A percentile compares a stretch with the other conserved stretches of the same genome.
Conservation (phyloP, 2,797 vertebrate genomes). For the Sebastes minor region DNA sequence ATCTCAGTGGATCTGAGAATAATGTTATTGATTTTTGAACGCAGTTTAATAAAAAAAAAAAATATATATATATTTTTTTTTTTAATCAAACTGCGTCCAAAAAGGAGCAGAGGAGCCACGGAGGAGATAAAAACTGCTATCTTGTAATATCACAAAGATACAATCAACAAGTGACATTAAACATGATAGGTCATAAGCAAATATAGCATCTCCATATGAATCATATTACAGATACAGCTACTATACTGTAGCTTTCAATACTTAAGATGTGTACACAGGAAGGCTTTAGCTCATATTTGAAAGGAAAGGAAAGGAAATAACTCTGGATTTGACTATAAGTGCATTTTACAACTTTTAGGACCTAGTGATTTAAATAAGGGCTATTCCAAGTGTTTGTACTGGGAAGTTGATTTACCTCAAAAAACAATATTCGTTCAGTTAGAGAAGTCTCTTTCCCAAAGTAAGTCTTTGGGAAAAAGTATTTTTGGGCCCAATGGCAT, state of each 20-base stretch:
- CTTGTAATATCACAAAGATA: neutral
- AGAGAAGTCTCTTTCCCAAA: too few relatives aligned
- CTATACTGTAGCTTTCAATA: neutral
- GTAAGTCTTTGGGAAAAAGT: too few relatives aligned
- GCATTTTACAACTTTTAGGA: too few relatives aligned
- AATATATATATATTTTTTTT: neutral
- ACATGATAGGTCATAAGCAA: neutral
- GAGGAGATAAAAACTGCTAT: neutral
- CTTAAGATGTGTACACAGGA: neutral
- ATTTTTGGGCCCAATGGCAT: too few relatives aligned
- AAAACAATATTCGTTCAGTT: too few relatives aligned
- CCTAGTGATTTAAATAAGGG: too few relatives aligned
- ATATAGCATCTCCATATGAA: neutral
- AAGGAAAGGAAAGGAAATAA: too few relatives aligned
- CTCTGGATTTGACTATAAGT: too few relatives aligned
- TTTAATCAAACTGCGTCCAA: constrained; percentile 21
- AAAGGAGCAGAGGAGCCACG: neutral
- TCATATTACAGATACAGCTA: neutral
- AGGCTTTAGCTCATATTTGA: neutral
- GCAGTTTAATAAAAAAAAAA: too few relatives aligned
- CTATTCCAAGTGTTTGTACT: too few relatives aligned
- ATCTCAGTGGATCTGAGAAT: constrained; percentile 40
- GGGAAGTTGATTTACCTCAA: too few relatives aligned
- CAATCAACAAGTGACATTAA: neutral
- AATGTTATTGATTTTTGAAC: constrained; percentile 28